Percentiles rank a stretch among this genome's conserved stretches.
Evolutionary conservation across 92 coral and sea anemone species (phyloP).

Genomic region (Hydrozoanthus gracilis): DNA sequence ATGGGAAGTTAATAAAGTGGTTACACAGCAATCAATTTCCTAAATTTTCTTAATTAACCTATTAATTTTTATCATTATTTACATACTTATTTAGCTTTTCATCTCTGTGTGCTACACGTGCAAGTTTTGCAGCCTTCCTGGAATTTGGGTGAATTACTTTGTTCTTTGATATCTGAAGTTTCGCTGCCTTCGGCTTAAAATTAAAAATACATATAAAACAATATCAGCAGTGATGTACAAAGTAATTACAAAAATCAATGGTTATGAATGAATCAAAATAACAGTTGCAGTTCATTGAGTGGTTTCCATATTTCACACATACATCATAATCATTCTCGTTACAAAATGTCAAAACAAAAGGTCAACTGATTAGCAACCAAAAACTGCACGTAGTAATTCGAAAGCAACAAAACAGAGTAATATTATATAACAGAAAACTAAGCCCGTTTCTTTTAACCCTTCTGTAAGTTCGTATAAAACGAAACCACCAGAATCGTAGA

Average conservation of each 20-base stretch:
- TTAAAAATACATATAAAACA: not conserved
- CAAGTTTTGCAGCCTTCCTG: conserved; percentile 35
- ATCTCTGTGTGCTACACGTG: conserved; percentile 26
- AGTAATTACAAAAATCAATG: too few species aligned
- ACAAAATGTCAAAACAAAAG: too few species aligned
- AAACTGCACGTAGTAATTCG: too few species aligned
- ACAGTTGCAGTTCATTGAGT: too few species aligned
- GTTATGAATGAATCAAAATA: too few species aligned
- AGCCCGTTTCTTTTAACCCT: not conserved
- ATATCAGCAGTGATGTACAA: not conserved
- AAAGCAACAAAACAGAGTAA: not conserved
- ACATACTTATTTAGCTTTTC: conserved; percentile 43
- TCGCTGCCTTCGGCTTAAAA: conserved; percentile 41
- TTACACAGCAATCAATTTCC: not conserved
- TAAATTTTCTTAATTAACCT: not conserved
- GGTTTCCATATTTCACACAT: too few species aligned
- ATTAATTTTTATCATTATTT: not conserved
- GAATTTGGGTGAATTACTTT: conserved; percentile 43
- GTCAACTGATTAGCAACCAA: too few species aligned
- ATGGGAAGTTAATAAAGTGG: too few species aligned
- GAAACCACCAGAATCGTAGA: not conserved
- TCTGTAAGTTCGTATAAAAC: not conserved
- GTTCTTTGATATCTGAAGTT: conserved; percentile 29
- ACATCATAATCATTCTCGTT: too few species aligned
- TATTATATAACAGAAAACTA: not conserved